Evolutionary conservation across 1,140 invertebrate species (phyloP).

Genomic region (Temnothorax curvispinosus): DNA sequence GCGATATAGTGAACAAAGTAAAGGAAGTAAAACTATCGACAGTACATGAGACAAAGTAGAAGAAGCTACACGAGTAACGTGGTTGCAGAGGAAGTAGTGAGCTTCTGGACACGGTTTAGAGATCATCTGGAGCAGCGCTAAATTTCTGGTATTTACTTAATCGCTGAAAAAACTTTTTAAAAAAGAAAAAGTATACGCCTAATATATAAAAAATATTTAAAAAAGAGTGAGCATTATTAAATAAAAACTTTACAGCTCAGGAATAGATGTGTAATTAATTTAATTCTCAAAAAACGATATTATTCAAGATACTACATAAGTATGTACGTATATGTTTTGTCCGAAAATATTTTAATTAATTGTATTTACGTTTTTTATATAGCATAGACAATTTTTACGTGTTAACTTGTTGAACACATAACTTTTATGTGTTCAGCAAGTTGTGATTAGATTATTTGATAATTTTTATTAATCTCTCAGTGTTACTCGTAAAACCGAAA

Average conservation of each 20-base stretch:
- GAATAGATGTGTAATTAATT: too few relatives aligned
- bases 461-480: constrained; percentile 1
- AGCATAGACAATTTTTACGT: not conserved
- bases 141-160: not conserved
- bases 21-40: not conserved
- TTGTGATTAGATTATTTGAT: not conserved
- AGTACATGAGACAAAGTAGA: not conserved
- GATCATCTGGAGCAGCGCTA: not conserved
- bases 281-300: too few relatives aligned
- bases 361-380: not conserved
- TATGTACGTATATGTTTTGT: not conserved
- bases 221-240: too few relatives aligned
- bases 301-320: too few relatives aligned
- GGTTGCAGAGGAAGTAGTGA: not conserved
- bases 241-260: too few relatives aligned
- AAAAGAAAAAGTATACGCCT: too few relatives aligned
- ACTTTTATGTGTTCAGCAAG: not conserved
- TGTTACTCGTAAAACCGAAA: constrained; percentile 70
- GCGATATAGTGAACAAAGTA: not conserved
- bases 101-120: not conserved
- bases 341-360: constrained; percentile 25
- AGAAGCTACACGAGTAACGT: not conserved
- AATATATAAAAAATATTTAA: too few relatives aligned
- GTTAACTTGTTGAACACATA: not conserved
- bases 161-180: too few relatives aligned